Evolutionary conservation across 1,140 invertebrate genomes (phyloP), one percentile per base, ranked within the genome.

Genomic region (Drosophila biarmipes): DNA sequence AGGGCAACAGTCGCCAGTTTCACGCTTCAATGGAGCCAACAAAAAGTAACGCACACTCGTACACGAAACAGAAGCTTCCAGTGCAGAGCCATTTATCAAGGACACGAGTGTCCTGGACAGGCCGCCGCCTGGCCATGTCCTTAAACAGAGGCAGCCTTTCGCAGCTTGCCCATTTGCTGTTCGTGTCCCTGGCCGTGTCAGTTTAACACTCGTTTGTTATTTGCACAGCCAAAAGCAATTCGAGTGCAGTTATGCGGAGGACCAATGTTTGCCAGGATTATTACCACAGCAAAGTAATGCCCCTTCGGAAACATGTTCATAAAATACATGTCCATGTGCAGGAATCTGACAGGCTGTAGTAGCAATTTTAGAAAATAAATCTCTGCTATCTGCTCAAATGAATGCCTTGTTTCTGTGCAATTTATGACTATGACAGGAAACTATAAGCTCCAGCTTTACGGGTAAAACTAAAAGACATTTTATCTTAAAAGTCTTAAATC

Each of bases 191-290:
- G 59, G 46, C 67, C 64, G 55, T 77, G 78, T 69, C 82, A 79
- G 78, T 89, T 87, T 63, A 76, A 76, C 85, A 89, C 79, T 89
- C 84, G 81, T 84, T 80, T 89, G 56, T 77, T 82, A 72, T 89
- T 89, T 73, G 61, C 49, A 58, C 17, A 66, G 67, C 49, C 62
- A 79, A 87, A 80, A 64, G 84, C 55, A 45, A 56, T 73, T 52
- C 46, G 29, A 67, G 78, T 72, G 55, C 38, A 73, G 42, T 19
- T 57, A 74, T 80, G 64, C 45, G 43, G 4, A 62, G 48, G 35
- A 37, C 8, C 40, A 73, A 45, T 59, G 55, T 59, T 73, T 38
- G 37, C 35, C 45, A 24, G 38, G 52, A 6, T 43, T 72, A 72
- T 43, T 54, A 21, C 21, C 12, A 17, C 29, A 10, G 40, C 27